Conservation (phyloP, 2,113 vertebrate species). For the Cervus canadensis region DNA sequence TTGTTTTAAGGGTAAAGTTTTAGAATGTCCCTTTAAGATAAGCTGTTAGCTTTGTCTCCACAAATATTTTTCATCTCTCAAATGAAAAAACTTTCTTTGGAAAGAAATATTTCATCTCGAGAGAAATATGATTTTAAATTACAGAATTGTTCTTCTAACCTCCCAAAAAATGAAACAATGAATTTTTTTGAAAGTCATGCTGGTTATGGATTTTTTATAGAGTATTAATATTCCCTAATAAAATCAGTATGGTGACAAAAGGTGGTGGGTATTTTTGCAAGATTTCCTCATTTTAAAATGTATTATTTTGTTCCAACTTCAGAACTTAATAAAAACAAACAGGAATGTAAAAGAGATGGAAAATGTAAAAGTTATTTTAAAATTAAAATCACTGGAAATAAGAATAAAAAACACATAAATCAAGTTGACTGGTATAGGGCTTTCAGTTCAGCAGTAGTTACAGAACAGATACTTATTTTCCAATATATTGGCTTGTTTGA, state of each 20-base stretch:
- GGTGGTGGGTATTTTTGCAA: not conserved
- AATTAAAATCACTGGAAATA: constrained; percentile 29
- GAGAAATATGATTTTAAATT: constrained; percentile 55
- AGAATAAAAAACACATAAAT: not conserved
- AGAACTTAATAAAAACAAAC: not conserved
- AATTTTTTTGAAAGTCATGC: not conserved
- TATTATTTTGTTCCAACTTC: constrained; percentile 43
- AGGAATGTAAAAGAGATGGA: constrained; percentile 3
- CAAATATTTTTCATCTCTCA: not conserved
- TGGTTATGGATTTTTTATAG: constrained; percentile 33
- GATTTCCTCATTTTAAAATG: constrained; percentile 18
- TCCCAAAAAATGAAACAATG: not conserved
- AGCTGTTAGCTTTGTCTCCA: not conserved
- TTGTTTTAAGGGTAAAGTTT: not conserved
- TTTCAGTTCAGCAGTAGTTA: not conserved
- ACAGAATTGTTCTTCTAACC: not conserved
- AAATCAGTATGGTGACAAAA: constrained; percentile 22
- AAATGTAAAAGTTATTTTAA: constrained; percentile 33
- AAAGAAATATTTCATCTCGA: not conserved
- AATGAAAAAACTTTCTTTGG: not conserved
- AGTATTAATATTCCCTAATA: constrained; percentile 31
- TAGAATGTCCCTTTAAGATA: not conserved
- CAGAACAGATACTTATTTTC: not conserved
- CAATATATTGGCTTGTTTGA: not conserved
- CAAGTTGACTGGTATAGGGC: not conserved